Conservation (phyloP, 2,888 invertebrate species). For the Eupithecia centaureata region DNA sequence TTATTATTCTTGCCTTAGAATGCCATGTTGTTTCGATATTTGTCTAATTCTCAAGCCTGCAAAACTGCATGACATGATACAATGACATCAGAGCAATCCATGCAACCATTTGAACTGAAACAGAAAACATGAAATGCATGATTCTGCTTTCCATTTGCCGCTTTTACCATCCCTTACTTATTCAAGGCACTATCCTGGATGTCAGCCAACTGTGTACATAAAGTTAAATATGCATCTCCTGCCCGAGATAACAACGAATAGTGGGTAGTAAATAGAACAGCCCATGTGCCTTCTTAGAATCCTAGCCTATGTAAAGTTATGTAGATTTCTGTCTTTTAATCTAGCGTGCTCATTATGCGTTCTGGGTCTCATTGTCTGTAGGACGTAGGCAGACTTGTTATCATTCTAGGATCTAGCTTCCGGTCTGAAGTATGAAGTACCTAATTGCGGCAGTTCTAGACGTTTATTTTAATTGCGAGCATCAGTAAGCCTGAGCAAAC, state of each 20-base stretch:
- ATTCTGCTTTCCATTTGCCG: constrained; percentile 28
- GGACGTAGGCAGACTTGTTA: neutral
- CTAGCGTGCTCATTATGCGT: constrained; percentile 6
- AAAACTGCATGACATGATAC: too few relatives aligned
- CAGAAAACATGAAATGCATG: constrained; percentile 23
- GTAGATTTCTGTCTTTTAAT: constrained; percentile 18
- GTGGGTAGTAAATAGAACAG: constrained; percentile 29
- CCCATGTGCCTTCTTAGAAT: constrained; percentile 22
- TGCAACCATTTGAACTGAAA: neutral
- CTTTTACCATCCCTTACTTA: constrained; percentile 33
- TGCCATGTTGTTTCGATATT: neutral
- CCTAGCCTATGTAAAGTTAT: constrained; percentile 24
- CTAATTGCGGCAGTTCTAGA: neutral
- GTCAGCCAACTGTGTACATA: constrained; percentile 33
- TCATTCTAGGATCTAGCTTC: constrained; percentile 17
- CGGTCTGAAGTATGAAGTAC: constrained; percentile 8
- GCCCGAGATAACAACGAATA: constrained; percentile 28
- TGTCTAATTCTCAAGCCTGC: neutral
- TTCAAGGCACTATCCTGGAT: constrained; percentile 36
- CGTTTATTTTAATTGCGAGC: neutral
- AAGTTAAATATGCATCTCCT: constrained; percentile 34
- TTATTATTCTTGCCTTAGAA: neutral
- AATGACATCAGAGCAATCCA: neutral
- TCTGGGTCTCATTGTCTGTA: constrained; percentile 13
- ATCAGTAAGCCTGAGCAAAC: neutral